Percentiles rank a stretch among this genome's conserved stretches.
These are phyloP conservation scores for Caenorhabditis remanei DNA, from an alignment of 1,140 invertebrate species.

Conservation along the genomic window DNA sequence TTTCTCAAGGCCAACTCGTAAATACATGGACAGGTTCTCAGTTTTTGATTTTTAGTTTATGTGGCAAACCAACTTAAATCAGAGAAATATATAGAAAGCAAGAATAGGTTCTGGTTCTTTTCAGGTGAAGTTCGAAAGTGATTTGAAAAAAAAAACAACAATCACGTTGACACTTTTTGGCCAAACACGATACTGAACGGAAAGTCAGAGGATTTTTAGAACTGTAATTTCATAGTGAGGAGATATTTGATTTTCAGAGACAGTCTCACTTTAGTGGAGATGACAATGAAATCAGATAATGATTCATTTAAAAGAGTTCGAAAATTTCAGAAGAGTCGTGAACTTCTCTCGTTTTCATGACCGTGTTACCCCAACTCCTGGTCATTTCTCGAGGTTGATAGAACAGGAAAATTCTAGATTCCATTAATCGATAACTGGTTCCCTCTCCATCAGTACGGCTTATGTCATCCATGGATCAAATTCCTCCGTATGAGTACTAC, in stretches of 20 bases:
- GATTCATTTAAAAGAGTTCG: too few relatives aligned
- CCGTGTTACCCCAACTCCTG: neutral
- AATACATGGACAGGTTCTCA: constrained; percentile 41
- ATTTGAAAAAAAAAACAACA: too few relatives aligned
- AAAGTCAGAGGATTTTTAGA: too few relatives aligned
- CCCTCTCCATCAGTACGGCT: neutral
- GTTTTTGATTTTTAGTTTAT: constrained; percentile 44
- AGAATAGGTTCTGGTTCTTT: neutral
- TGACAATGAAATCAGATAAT: too few relatives aligned
- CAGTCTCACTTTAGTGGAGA: too few relatives aligned
- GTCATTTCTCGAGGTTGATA: constrained; percentile 4
- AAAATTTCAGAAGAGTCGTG: neutral
- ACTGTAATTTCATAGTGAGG: too few relatives aligned
- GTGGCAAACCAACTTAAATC: neutral
- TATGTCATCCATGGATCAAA: constrained; percentile 18
- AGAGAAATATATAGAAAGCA: neutral
- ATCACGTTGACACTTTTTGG: too few relatives aligned
- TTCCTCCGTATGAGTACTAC: constrained; percentile 38
- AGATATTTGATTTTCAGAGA: too few relatives aligned
- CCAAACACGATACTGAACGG: too few relatives aligned
- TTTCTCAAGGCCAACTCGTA: constrained; percentile 24
- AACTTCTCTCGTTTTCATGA: neutral
- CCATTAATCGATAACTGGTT: neutral
- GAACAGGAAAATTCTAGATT: neutral
- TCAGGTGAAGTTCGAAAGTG: too few relatives aligned